These are phyloP conservation scores for Arrhamphus sclerolepis DNA, from an alignment of 2,797 vertebrate genomes.

Conservation along the genomic window DNA sequence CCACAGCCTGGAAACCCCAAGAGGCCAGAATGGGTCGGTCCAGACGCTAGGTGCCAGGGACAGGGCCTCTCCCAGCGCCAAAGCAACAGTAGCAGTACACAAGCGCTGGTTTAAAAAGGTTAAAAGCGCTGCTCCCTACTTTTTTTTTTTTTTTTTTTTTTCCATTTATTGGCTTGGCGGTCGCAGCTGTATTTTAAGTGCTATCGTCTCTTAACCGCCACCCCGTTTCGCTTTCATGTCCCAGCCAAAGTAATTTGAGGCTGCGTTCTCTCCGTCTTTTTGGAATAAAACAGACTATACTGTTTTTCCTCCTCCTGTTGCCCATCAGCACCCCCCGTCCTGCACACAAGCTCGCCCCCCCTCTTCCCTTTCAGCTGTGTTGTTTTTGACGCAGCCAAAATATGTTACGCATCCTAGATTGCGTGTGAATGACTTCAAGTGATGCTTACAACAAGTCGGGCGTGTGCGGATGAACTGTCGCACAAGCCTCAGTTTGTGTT, in stretches of 20 bases:
- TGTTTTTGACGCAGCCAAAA: conserved; percentile 45
- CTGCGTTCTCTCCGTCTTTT: conserved; percentile 77
- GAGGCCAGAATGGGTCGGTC: conserved; percentile 76
- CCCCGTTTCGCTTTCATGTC: conserved; percentile 79
- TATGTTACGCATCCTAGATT: conserved; percentile 41
- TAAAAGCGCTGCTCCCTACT: conserved; percentile 79
- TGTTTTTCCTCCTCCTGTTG: conserved; percentile 76
- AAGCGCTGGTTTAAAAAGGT: conserved; percentile 80
- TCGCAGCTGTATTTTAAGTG: conserved; percentile 83
- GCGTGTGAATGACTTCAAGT: conserved; percentile 38
- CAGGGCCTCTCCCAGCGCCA: conserved; percentile 75
- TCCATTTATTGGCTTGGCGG: conserved; percentile 83
- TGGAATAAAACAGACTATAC: conserved; percentile 82
- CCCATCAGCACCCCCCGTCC: conserved; percentile 49
- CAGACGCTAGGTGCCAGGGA: conserved; percentile 78
- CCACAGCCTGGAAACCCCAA: conserved; percentile 79
- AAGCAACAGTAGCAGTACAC: conserved; percentile 77
- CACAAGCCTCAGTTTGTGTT: neutral
- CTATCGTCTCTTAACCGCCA: conserved; percentile 82
- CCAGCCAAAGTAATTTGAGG: conserved; percentile 83
- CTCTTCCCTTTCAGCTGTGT: conserved; percentile 13
- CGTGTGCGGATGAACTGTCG: conserved; percentile 2
- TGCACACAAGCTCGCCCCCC: conserved; percentile 20
- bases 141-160: conserved; percentile 69
- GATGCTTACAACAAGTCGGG: neutral